Base-by-base conservation (phyloP, 1,140 invertebrate species). In the Uloborus diversus region DNA sequence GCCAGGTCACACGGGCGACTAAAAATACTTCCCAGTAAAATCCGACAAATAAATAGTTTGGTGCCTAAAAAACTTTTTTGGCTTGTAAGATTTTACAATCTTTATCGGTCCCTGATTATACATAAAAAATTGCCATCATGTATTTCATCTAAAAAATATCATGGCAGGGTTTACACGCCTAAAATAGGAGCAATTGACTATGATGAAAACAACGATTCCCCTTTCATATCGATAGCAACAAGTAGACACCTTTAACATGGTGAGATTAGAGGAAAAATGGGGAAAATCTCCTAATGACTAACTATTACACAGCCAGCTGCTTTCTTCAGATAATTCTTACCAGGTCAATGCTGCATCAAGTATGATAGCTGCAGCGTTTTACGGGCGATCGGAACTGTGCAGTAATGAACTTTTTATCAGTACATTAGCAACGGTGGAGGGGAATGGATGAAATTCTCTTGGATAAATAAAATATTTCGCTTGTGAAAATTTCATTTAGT, bases 331-430 rank as follows among this genome's bases (percentile, higher is more conserved):
- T 66, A 66, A 42, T 42, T 66, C 37, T 66, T 66, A 47, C 25
- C 42, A 49, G 64, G 37, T 66, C 51, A 66, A 66, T 66, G 64
- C 51, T 66, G 64, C 64, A 9, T 66, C 64, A 28, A 51, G 42
- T 25, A 20, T 28, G 64, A 49, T 66, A 66, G 37, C 23, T 66
- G 25, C 51, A 66, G 14, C 27, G 13, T 28, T 66, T 66, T 49
- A 49, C 37, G 42, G 27, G 64, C 20, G 42, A 66, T 66, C 51
- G 47, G 64, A 66, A n/a, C 51, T 49, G 25, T 27, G 27, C 42
- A 66, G 25, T 47, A 47, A 66, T 66, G 37, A 49, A 30, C 23
- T 66, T 66, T 62, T 66, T 66, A 66, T 66, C 64, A 66, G 64
- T 4, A 51, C 11, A 25, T 66, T 66, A 49, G 42, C n/a, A n/a